Conservation (phyloP, 2,797 vertebrate genomes). For the Clarias platycephalus region DNA sequence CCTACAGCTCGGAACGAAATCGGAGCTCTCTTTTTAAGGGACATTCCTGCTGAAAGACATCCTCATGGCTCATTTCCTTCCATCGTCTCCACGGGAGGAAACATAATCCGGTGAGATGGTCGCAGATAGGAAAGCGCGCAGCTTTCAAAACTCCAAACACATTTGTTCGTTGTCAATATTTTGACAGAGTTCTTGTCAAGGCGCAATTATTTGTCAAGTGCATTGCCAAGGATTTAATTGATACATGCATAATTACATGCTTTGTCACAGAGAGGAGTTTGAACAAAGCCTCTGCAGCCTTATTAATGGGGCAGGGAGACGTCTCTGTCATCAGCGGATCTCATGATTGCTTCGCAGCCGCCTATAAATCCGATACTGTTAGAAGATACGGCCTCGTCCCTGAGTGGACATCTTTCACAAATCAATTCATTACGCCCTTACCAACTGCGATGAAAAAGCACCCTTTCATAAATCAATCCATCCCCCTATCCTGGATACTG, state of each 20-base stretch:
- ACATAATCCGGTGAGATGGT: slow-evolving; percentile 70
- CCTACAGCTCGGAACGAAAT: slow-evolving; percentile 61
- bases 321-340: slow-evolving; percentile 64
- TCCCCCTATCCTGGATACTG: slow-evolving; percentile 61
- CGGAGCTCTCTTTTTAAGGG: slow-evolving; percentile 60
- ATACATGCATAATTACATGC: slow-evolving; percentile 76
- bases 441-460: slow-evolving; percentile 63
- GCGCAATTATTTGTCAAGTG: slow-evolving; percentile 72
- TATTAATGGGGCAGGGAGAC: slow-evolving; percentile 68
- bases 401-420: slow-evolving; percentile 66
- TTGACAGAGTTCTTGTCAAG: slow-evolving; percentile 73
- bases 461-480: slow-evolving; percentile 73
- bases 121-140: slow-evolving; percentile 52
- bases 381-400: slow-evolving; percentile 64
- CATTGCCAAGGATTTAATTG: slow-evolving; percentile 75
- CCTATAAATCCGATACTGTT: slow-evolving; percentile 64
- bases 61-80: slow-evolving; percentile 61
- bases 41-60: slow-evolving; percentile 61
- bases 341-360: slow-evolving; percentile 59
- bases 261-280: slow-evolving; percentile 64
- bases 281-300: slow-evolving; percentile 63
- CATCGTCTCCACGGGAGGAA: slow-evolving; percentile 59
- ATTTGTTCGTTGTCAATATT: slow-evolving; percentile 73
- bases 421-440: slow-evolving; percentile 72
- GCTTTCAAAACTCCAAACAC: slow-evolving; percentile 59